These are phyloP conservation scores for Atta colombica DNA, from an alignment of 1,140 invertebrate species.

Conservation along the genomic window DNA sequence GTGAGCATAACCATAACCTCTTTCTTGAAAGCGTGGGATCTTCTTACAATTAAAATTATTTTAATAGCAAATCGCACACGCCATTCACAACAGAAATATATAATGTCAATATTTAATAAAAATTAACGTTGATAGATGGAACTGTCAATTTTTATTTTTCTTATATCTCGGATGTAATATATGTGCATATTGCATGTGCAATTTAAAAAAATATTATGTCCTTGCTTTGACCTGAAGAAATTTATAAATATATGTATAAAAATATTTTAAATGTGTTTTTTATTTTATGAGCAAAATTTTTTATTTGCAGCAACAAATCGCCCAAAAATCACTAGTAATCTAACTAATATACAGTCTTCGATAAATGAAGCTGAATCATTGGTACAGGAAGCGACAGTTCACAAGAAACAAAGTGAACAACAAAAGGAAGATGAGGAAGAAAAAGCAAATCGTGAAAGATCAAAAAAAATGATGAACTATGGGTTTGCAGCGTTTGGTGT, in stretches of 20 bases:
- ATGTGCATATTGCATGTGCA: not conserved
- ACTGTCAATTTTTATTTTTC: not conserved
- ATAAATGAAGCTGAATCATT: slow-evolving; percentile 64
- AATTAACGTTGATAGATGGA: not conserved
- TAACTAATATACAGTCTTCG: slow-evolving; percentile 79
- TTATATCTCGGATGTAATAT: not conserved
- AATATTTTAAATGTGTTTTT: not conserved
- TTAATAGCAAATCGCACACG: not conserved
- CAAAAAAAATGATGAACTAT: slow-evolving; percentile 88
- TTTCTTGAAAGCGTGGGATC: slow-evolving; percentile 32
- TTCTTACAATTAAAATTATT: not conserved
- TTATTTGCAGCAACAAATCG: slow-evolving; percentile 59
- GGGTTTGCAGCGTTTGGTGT: slow-evolving; percentile 86
- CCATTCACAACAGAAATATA: not conserved
- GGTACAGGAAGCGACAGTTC: slow-evolving; percentile 66
- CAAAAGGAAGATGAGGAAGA: slow-evolving; percentile 85
- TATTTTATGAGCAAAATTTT: not conserved
- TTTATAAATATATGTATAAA: not conserved
- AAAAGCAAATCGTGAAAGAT: slow-evolving; percentile 85
- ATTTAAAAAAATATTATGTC: not conserved
- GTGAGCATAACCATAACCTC: slow-evolving; percentile 73
- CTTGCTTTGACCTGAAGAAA: not conserved
- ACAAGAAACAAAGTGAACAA: slow-evolving; percentile 73
- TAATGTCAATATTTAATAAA: not conserved
- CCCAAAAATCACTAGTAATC: slow-evolving; percentile 78